These are phyloP conservation scores for Rhabdomys dilectus DNA, from an alignment of 2,113 vertebrate species.

Conservation along the genomic window DNA sequence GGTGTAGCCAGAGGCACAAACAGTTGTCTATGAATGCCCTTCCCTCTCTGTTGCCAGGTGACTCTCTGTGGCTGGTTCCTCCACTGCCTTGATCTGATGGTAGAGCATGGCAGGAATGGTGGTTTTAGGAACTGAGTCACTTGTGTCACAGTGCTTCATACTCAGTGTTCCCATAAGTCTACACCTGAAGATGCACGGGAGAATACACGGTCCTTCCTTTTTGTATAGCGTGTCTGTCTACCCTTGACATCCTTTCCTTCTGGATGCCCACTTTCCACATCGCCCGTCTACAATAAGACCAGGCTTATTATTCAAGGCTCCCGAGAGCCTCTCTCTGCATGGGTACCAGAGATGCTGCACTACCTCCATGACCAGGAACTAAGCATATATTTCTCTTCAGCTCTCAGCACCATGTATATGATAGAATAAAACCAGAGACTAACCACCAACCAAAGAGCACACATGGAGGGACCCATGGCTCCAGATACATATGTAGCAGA, in stretches of 20 bases:
- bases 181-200: neutral
- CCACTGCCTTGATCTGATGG: no score
- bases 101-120: rapidly evolving
- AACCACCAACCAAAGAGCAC: no score
- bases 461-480: no score
- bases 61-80: neutral
- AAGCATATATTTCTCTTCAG: neutral
- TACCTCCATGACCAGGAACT: neutral
- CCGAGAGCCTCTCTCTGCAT: neutral
- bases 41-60: neutral
- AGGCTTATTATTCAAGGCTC: neutral
- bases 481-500: no score
- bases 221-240: neutral
- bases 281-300: no score
- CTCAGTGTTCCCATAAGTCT: neutral
- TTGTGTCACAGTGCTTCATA: neutral
- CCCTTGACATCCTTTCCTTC: neutral
- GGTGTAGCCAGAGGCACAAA: no score
- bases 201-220: no score
- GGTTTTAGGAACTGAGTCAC: neutral
- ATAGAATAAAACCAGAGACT: neutral
- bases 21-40: no score
- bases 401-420: neutral
- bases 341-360: neutral
- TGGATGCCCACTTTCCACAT: no score